phyloP scores from a whole-genome alignment of 2,113 vertebrate species.

The Indicator maculatus region DNA sequence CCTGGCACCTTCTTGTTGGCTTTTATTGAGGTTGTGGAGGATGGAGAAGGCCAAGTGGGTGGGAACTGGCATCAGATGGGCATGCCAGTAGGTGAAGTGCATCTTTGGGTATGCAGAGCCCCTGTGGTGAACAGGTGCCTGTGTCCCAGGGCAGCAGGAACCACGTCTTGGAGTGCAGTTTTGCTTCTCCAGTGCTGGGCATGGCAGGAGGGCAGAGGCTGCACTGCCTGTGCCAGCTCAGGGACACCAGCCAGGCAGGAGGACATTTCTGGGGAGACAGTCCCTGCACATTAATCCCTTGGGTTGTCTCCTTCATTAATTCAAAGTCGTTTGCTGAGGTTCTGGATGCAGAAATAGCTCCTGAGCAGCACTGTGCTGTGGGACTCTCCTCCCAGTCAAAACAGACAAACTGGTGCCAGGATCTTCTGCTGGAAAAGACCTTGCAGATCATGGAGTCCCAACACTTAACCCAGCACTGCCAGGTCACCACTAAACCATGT shows the following conservation, averaged over 20 bases:
- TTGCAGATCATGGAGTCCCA: too few species aligned
- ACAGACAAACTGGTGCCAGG: neutral
- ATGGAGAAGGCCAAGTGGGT: neutral
- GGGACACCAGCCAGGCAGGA: neutral
- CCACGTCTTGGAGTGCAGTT: neutral
- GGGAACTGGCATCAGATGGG: fast-evolving
- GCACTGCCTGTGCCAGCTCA: neutral
- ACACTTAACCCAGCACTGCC: too few species aligned
- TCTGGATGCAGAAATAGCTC: neutral
- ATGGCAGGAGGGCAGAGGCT: neutral
- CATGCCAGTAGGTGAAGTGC: fast-evolving
- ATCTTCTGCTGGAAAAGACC: neutral
- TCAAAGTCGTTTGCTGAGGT: neutral
- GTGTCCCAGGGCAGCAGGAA: too few species aligned
- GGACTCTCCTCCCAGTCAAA: neutral
- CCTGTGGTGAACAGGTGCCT: neutral
- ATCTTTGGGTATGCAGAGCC: neutral
- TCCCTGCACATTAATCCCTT: neutral
- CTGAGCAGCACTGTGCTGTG: neutral
- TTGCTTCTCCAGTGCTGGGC: neutral
- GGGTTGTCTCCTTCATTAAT: neutral
- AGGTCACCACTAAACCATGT: too few species aligned
- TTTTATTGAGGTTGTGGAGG: neutral
- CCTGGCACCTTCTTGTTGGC: neutral
- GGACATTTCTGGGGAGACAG: neutral